Conservation (phyloP, 2,888 invertebrate species). For the Heterodera filipjevi region DNA sequence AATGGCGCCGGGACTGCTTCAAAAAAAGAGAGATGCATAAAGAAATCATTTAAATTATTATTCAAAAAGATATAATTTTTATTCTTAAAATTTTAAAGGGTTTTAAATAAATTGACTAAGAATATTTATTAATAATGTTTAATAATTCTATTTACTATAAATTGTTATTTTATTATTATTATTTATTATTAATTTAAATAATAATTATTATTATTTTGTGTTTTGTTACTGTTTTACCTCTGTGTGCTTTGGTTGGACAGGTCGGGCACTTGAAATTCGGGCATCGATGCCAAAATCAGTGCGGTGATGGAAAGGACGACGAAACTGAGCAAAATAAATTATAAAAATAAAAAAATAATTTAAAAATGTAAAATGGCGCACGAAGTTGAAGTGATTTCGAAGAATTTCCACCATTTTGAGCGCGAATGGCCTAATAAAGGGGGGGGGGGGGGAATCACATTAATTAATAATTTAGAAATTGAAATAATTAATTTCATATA, state of each 20-base stretch:
- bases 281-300: constrained; percentile 62
- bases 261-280: constrained; percentile 62
- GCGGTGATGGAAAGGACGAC: constrained; percentile 63
- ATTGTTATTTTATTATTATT: not conserved
- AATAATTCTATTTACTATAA: too few relatives aligned
- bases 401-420: constrained; percentile 64
- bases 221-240: not conserved
- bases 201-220: not conserved
- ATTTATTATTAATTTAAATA: not conserved
- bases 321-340: constrained; percentile 37
- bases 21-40: too few relatives aligned
- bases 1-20: constrained; percentile 48
- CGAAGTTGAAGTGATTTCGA: constrained; percentile 64
- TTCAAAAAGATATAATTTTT: not conserved
- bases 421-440: constrained; percentile 57
- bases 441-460: too few relatives aligned
- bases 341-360: not conserved
- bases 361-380: not conserved
- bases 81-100: too few relatives aligned
- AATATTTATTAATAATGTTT: too few relatives aligned
- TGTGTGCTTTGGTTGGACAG: constrained; percentile 2
- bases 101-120: too few relatives aligned
- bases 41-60: too few relatives aligned
- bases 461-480: too few relatives aligned
- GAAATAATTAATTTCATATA: not conserved